Evolutionary conservation across 2,888 invertebrate genomes (phyloP), one percentile per base, ranked within the genome.

Genomic region (Ganaspis brasiliensis): DNA sequence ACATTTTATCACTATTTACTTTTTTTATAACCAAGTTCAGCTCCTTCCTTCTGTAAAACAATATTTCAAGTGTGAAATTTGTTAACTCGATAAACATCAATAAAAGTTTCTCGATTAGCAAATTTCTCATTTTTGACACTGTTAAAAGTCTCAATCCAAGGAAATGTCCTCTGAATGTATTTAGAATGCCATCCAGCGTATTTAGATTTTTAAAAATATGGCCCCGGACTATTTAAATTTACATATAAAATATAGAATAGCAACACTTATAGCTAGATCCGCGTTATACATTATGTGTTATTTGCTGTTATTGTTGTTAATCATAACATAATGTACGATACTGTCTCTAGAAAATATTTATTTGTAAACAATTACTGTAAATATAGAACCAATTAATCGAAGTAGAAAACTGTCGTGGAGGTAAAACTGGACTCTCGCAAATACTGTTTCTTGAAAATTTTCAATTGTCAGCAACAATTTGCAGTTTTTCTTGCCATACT

Each of bases 281-380:
- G 85, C 85, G 89, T 90, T 91, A 89, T 85, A 86, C 88, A 91
- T 88, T 89, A 89, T 88, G 89, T 91, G 91, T 90, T 91, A 88
- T 91, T n/a, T 91, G 91, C 87, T 90, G 91, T 91, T 91, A 88
- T 90, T 91, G 91, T 91, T 91, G 88, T 90, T 91, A 89, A 89
- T 83, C 81, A 82, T 90, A 87, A 87, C 79, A 73, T 89, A 87
- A 77, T 74, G 63, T 74, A 73, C 79, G 79, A 79, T 76, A 71
- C 70, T 82, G 67, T 81, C 74, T 81, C 78, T 79, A 78, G 81
- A 2, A 81, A 82, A 79, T 81, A 63, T 78, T 74, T 75, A 77
- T 78, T 73, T 76, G 76, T 77, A 78, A 79, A 74, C 59, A 63
- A 79, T 74, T 74, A 75, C 72, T 37, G 72, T 77, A 74, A 72